Evolutionary conservation across 2,888 invertebrate genomes (phyloP), one percentile per base, ranked within the genome.

Genomic region (Dysmachus trigonus): DNA sequence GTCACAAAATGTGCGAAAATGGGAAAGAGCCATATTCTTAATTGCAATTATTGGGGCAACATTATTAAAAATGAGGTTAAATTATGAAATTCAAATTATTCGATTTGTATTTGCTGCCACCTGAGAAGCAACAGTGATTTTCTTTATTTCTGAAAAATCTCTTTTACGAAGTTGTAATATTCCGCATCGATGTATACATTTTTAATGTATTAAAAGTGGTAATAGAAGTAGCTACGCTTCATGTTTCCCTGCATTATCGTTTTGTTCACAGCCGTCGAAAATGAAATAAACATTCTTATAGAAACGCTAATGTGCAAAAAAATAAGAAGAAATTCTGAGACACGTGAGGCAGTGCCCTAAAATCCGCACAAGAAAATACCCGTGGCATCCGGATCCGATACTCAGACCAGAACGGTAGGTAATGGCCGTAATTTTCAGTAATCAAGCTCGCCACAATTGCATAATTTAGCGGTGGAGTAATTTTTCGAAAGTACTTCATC

Each of bases 351-450:
- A 10, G 18, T 15, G 47, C 47, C 47, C 5, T 47, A n/a, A 47
- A 47, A 47, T n/a, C 27, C 62, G 62, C 41, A 41, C 15, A 41
- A 41, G 41, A 41, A 41, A 41, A 8, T 41, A 13, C 10, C 4
- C 41, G 15, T 6, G 15, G 10, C 41, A 41, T 41, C 41, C 41
- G 41, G n/a, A n/a, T n/a, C n/a, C n/a, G n/a, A n/a, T n/a, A n/a
- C n/a, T n/a, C n/a, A 62, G 22, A 22, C 47, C 15, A 47, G 47
- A n/a, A n/a, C 6, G 62, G 18, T 10, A 18, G 62, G 27, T 62
- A 62, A 77, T 77, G 47, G 41, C 47, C 41, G 15, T 77, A 77
- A 77, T 77, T 77, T 47, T 41, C 77, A 77, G 77, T 77, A 77
- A 77, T 77, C 47, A 41, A 77, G 18, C 13, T 13, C 18, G 18